Conservation (phyloP, 2,797 vertebrate species). For the Gallinago solitaria region DNA sequence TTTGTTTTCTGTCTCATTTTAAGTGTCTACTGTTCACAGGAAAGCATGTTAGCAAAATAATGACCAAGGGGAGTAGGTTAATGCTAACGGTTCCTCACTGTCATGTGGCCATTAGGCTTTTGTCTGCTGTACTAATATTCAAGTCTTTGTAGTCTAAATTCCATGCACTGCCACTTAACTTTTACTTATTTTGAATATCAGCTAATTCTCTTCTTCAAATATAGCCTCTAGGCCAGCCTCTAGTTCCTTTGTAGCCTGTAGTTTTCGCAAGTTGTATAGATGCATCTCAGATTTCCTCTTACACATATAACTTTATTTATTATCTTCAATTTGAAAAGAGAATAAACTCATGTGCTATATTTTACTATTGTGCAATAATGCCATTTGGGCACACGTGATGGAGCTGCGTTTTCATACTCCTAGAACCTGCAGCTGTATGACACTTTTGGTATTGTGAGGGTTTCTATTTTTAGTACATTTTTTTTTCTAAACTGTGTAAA, state of each 20-base stretch:
- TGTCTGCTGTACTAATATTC: not conserved
- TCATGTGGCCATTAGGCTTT: not conserved
- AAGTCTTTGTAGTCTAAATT: not conserved
- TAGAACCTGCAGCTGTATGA: not conserved
- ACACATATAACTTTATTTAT: not conserved
- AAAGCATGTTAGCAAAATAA: not conserved
- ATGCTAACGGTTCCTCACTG: not conserved
- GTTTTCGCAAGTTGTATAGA: not conserved
- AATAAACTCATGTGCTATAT: not conserved
- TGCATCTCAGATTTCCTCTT: not conserved
- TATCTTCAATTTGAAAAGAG: not conserved
- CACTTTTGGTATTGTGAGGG: fast-evolving
- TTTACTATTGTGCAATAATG: not conserved
- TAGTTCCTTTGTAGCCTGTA: not conserved
- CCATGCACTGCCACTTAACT: not conserved
- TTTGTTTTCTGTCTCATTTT: not conserved
- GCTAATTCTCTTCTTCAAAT: not conserved
- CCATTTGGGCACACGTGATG: not conserved
- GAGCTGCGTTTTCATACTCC: not conserved
- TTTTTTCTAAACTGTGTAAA: not conserved
- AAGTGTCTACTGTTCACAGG: not conserved
- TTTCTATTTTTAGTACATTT: not conserved
- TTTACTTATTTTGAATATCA: not conserved
- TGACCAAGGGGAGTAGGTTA: not conserved
- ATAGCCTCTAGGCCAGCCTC: not conserved